Evolutionary conservation across 37 sponge, comb jelly and placozoan genomes (phyloP), one percentile per base, ranked within the genome.

Genomic region (Spongia lamella): DNA sequence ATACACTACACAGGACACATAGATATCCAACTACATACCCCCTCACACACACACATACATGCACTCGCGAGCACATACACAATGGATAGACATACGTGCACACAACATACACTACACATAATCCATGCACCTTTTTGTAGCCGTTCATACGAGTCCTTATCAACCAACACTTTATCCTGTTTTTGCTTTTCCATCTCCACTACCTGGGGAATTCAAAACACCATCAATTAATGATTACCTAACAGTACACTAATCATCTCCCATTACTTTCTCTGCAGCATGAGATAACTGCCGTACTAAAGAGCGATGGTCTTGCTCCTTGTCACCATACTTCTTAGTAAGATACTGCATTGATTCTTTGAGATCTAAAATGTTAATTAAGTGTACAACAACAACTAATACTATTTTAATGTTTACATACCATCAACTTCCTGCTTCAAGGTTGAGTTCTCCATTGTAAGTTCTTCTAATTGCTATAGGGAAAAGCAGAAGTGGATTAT

Each of bases 381-480:
- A 5, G 5, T 43, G 9, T 43, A 43, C 47, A 43, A 13, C 5
- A 43, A 9, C 7, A 43, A 9, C 9, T 13, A 43, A 43, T 43
- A 5, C 9, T 9, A 5, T 13, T 9, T 43, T 33, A 16, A 68
- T 1, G 17, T 36, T 2, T 30, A 56, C 67, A 37, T 43, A 88
- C 89, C 78, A 59, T 68, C 64, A 25, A 73, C 79, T 50, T 89
- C 76, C 20, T 83, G 72, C 19, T 29, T 38, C 17, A 83, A 71
- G 32, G 47, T 83, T 31, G 77, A 51, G 59, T 89, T 83, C 68
- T 83, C 84, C n/a, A 70, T 43, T 13, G 63, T 69, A 38, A 89
- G 3, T 21, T 83, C 77, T 30, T 83, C 84, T 33, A 86, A 5
- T 74, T 68, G 56, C 87, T 86, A 39, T 51, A 36, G 38, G 0